phyloP scores from a whole-genome alignment of 2,797 vertebrate genomes.

The Amazona ochrocephala region DNA sequence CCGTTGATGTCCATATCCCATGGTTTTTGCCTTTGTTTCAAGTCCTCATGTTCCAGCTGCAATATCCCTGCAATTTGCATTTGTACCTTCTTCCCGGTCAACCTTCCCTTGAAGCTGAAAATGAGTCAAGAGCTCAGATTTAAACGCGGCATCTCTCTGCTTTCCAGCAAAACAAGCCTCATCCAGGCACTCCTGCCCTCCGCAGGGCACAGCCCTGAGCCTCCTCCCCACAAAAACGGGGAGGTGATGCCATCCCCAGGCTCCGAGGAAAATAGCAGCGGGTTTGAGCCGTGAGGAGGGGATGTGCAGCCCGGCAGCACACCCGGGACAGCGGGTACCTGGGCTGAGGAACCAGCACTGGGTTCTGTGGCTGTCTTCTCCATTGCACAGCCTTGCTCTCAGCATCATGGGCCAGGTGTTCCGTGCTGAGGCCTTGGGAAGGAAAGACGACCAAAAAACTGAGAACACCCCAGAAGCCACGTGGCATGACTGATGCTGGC shows the following conservation, averaged over 20 bases:
- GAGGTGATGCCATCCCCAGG: constrained; percentile 42
- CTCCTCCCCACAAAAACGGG: not conserved
- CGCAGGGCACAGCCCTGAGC: not conserved
- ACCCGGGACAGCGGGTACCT: not conserved
- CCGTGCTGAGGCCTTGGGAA: not conserved
- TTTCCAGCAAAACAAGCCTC: not conserved
- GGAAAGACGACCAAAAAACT: not conserved
- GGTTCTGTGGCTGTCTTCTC: not conserved
- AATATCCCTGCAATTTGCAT: not conserved
- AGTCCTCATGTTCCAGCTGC: not conserved
- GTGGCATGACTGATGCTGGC: not conserved
- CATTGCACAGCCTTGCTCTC: not conserved
- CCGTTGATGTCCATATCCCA: not conserved
- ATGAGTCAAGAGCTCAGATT: not conserved
- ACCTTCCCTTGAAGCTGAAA: not conserved
- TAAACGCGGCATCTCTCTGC: not conserved
- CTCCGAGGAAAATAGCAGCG: not conserved
- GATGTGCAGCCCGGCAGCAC: rapidly evolving
- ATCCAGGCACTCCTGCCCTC: rapidly evolving
- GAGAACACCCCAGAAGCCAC: not conserved
- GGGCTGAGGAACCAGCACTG: not conserved
- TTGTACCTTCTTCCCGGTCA: not conserved
- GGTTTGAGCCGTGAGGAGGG: not conserved
- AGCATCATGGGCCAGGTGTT: not conserved
- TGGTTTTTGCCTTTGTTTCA: not conserved